A percentile compares a stretch with the other conserved stretches of the same genome.
Evolutionary conservation across 2,113 vertebrate genomes (phyloP).

Genomic region (Charadrius vociferus): DNA sequence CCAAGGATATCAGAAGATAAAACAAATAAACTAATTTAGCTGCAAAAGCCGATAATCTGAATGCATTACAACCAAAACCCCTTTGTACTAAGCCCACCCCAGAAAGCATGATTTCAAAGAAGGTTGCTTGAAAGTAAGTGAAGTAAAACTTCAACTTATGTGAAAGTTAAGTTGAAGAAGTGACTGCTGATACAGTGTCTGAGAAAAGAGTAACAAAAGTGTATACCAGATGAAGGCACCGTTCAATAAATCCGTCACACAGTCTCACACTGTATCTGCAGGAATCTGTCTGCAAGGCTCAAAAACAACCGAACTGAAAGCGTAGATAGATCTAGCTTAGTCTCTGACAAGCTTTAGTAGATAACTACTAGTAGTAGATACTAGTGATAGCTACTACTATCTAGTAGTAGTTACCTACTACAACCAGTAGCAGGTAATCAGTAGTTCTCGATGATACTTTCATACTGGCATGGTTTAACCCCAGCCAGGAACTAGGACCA

Average conservation of each 20-base stretch:
- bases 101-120: neutral
- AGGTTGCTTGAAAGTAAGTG: neutral
- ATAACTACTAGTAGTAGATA: no score
- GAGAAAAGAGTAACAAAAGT: neutral
- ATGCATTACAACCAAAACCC: neutral
- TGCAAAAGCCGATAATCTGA: neutral
- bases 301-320: neutral
- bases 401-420: no score
- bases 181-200: neutral
- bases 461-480: no score
- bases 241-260: neutral
- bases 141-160: neutral
- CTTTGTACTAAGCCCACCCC: neutral
- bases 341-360: neutral
- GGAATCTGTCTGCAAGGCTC: neutral
- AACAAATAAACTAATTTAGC: neutral
- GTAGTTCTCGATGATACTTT: neutral
- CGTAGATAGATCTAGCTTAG: neutral
- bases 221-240: neutral
- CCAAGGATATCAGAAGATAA: neutral
- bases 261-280: neutral
- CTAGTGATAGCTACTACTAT: no score
- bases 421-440: no score
- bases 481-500: no score
- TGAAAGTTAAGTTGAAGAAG: neutral